Conservation (phyloP, 1,140 invertebrate species). For the Zophobas atratus region DNA sequence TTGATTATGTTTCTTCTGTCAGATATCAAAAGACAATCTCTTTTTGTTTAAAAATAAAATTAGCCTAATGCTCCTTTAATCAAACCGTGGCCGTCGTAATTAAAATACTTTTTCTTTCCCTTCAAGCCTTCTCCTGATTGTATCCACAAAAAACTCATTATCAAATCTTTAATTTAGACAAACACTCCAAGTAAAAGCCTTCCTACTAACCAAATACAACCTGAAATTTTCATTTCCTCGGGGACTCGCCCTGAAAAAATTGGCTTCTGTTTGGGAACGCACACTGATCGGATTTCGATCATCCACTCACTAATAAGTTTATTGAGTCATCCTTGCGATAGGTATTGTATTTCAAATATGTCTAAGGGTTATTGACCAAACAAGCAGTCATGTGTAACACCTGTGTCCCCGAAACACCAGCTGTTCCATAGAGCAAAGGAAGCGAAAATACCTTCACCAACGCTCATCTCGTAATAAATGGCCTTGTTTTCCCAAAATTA, state of each 20-base stretch:
- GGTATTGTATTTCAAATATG: constrained; percentile 31
- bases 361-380: constrained; percentile 41
- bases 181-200: not conserved
- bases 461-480: not conserved
- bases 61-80: not conserved
- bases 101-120: constrained; percentile 1
- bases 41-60: not conserved
- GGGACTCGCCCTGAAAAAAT: constrained; percentile 15
- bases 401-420: constrained; percentile 40
- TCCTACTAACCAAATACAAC: not conserved
- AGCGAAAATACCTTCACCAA: constrained; percentile 3
- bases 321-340: constrained; percentile 21
- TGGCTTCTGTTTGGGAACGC: constrained; percentile 11
- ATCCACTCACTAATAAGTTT: constrained; percentile 22
- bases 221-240: constrained; percentile 24
- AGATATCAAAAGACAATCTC: not conserved
- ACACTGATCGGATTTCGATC: constrained; percentile 30
- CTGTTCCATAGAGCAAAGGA: constrained; percentile 19
- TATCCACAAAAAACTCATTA: constrained; percentile 8
- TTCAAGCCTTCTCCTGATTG: not conserved
- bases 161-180: constrained; percentile 3
- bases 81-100: not conserved
- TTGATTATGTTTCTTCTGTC: not conserved
- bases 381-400: constrained; percentile 37
- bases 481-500: constrained; percentile 27